Conservation (phyloP, 2,113 vertebrate genomes). For the Cercopithecus mona region DNA sequence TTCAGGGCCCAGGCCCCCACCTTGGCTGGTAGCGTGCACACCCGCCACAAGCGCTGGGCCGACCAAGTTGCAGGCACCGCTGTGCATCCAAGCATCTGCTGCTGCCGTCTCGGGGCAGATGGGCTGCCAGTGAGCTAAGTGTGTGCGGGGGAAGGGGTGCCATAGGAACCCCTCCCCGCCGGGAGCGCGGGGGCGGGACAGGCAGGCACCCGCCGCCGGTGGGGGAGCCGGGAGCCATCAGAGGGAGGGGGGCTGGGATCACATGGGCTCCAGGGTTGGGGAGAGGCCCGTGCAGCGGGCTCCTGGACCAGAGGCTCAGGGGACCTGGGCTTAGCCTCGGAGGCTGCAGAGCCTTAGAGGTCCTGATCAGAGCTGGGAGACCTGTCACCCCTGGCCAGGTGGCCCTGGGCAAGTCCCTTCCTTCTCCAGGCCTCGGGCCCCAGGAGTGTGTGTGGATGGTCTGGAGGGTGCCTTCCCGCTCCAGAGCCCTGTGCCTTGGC, state of each 20-base stretch:
- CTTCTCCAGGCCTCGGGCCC: background rate
- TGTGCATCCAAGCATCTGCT: conserved; percentile 63
- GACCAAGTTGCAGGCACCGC: background rate
- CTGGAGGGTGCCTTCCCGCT: background rate
- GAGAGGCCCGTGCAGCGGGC: background rate
- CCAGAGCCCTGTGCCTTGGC: background rate
- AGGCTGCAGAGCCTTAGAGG: background rate
- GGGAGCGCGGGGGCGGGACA: conserved; percentile 60
- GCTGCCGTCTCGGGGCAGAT: conserved; percentile 72
- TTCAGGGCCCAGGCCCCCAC: background rate
- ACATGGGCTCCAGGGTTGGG: background rate
- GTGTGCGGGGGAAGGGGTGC: conserved; percentile 78
- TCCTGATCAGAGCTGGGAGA: background rate
- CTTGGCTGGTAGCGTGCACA: background rate
- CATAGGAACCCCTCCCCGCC: conserved; percentile 76
- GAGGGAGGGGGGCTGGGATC: background rate
- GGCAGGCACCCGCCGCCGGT: conserved; percentile 2
- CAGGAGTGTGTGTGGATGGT: background rate
- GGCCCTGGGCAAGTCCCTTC: background rate
- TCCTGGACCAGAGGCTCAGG: background rate
- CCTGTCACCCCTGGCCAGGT: background rate
- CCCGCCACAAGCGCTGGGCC: background rate
- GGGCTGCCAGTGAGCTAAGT: conserved; percentile 78
- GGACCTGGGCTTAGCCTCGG: background rate
- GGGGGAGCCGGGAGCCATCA: background rate